Evolutionary conservation across 2,797 vertebrate species (phyloP).

Genomic region (Artibeus jamaicensis): DNA sequence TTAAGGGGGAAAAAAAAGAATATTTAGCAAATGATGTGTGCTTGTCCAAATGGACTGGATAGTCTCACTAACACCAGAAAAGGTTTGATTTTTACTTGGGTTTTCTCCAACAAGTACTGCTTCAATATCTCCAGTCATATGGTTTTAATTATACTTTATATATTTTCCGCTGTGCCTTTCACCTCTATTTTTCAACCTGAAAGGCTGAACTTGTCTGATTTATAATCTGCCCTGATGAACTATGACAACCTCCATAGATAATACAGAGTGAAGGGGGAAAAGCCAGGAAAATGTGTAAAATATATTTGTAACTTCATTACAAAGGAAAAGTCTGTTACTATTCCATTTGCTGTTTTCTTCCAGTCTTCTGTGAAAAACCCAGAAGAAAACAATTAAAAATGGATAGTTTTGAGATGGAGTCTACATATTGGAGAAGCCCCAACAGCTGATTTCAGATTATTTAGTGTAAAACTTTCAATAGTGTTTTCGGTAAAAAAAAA

Average conservation of each 20-base stretch:
- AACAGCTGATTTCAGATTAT: neutral
- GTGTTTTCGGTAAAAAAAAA: neutral
- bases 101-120: slow-evolving; percentile 51
- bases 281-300: neutral
- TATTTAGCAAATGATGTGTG: slow-evolving; percentile 41
- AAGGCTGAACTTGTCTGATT: slow-evolving; percentile 58
- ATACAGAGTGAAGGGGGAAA: fast-evolving
- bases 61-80: slow-evolving; percentile 59
- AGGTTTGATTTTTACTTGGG: slow-evolving; percentile 59
- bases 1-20: neutral
- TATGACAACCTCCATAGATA: neutral
- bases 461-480: neutral
- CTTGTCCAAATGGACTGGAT: slow-evolving; percentile 36
- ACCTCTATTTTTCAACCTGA: slow-evolving; percentile 44
- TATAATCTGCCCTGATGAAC: slow-evolving; percentile 51
- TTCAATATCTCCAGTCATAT: slow-evolving; percentile 65
- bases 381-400: neutral
- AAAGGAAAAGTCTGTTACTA: neutral
- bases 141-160: slow-evolving; percentile 78
- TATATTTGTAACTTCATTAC: neutral
- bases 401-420: neutral
- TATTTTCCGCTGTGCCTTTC: slow-evolving; percentile 67
- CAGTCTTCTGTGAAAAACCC: slow-evolving; percentile 12
- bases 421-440: neutral
- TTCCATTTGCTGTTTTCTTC: neutral